These are phyloP conservation scores for Galeruca laticollis DNA, from an alignment of 2,888 invertebrate genomes.

Conservation along the genomic window DNA sequence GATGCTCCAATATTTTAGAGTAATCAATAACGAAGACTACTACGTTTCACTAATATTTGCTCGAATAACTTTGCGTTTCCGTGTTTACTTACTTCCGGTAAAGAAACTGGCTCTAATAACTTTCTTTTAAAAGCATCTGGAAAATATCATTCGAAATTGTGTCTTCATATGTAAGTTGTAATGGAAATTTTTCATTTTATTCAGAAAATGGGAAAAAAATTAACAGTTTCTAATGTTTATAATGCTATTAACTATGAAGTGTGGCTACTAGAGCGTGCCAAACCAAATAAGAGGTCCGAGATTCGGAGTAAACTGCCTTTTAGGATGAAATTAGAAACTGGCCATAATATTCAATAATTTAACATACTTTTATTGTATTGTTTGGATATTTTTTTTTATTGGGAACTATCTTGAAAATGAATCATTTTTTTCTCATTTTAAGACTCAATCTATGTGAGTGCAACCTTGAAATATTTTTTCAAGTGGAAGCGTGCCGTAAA, in stretches of 20 bases:
- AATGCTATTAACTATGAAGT: neutral
- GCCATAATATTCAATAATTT: too few relatives aligned
- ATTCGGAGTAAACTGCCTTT: too few relatives aligned
- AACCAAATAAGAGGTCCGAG: too few relatives aligned
- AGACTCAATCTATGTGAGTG: too few relatives aligned
- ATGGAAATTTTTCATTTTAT: slow-evolving; percentile 7
- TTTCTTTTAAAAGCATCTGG: slow-evolving; percentile 51
- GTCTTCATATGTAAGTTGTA: slow-evolving; percentile 16
- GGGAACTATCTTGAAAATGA: too few relatives aligned
- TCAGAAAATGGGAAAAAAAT: neutral
- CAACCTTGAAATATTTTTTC: too few relatives aligned
- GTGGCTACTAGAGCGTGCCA: too few relatives aligned
- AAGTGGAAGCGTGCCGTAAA: too few relatives aligned
- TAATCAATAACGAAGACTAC: slow-evolving; percentile 54
- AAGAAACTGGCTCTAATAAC: slow-evolving; percentile 41
- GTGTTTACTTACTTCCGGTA: slow-evolving; percentile 53
- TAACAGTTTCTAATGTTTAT: neutral
- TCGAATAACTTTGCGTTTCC: slow-evolving; percentile 54
- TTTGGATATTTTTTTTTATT: too few relatives aligned
- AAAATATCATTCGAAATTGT: slow-evolving; percentile 44
- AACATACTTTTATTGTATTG: too few relatives aligned
- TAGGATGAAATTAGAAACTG: too few relatives aligned
- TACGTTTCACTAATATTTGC: slow-evolving; percentile 55
- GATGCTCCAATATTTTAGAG: slow-evolving; percentile 50
- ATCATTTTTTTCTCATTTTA: too few relatives aligned